Percentiles rank a stretch among this genome's conserved stretches.
phyloP scores from a whole-genome alignment of 2,113 vertebrate genomes.

The Herpailurus yagouaroundi region DNA sequence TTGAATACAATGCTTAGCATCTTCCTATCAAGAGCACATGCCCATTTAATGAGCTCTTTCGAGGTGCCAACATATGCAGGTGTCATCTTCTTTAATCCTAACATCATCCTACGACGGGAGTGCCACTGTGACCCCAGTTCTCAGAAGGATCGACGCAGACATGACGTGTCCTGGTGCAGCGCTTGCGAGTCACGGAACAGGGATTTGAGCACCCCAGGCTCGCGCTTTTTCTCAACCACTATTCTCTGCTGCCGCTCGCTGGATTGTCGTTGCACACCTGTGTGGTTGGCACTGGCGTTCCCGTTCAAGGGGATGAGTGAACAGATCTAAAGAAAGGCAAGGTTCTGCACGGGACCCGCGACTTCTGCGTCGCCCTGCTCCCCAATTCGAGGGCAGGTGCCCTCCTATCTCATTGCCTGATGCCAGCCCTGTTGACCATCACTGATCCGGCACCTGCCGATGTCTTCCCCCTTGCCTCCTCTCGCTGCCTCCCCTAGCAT shows the following conservation, averaged over 20 bases:
- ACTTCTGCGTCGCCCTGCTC: background rate
- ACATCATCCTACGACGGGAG: rapidly evolving
- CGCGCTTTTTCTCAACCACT: background rate
- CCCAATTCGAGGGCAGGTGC: background rate
- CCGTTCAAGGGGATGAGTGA: background rate
- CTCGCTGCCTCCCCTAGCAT: background rate
- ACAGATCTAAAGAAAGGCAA: background rate
- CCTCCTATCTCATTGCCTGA: no score
- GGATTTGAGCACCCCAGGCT: background rate
- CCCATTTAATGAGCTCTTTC: no score
- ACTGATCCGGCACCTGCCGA: background rate
- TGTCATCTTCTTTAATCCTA: background rate
- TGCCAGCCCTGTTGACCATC: background rate
- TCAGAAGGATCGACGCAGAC: background rate
- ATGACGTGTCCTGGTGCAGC: background rate
- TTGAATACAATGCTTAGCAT: background rate
- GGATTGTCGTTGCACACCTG: background rate
- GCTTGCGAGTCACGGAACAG: rapidly evolving
- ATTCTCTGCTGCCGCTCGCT: background rate
- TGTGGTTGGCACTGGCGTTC: rapidly evolving
- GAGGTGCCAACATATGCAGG: rapidly evolving
- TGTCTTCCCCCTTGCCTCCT: background rate
- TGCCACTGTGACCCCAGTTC: rapidly evolving
- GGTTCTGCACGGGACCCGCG: no score
- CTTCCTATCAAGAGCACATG: background rate